phyloP scores from a whole-genome alignment of 2,113 vertebrate species.

The Phocoena sinus region DNA sequence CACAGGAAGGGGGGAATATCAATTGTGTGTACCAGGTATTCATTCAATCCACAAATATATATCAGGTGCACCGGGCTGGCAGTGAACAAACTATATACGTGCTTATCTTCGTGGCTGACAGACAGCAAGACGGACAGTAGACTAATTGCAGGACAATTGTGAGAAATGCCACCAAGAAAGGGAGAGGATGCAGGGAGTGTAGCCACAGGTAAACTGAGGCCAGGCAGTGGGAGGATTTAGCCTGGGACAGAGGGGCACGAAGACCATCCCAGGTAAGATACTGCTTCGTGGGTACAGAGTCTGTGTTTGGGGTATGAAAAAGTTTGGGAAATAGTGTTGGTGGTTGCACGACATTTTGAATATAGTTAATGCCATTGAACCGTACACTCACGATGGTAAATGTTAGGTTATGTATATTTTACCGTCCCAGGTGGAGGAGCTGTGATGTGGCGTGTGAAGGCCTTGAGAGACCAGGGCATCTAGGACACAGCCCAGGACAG shows the following conservation, averaged over 20 bases:
- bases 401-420: neutral
- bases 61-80: neutral
- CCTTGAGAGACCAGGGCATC: neutral
- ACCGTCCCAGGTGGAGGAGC: neutral
- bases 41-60: neutral
- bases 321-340: neutral
- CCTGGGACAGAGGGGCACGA: fast-evolving
- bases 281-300: neutral
- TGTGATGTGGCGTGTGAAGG: neutral
- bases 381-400: too few relatives aligned
- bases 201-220: neutral
- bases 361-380: neutral
- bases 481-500: neutral
- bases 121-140: neutral
- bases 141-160: fast-evolving
- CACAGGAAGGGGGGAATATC: neutral
- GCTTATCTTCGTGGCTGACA: neutral
- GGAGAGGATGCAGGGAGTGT: neutral
- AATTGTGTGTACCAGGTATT: neutral
- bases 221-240: fast-evolving
- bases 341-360: neutral
- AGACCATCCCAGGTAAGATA: too few relatives aligned
- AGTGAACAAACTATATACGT: fast-evolving
- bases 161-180: neutral
- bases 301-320: neutral